These are phyloP conservation scores for Chondrosia reniformis DNA, from an alignment of 37 sponge, comb jelly and placozoan species.

Conservation along the genomic window DNA sequence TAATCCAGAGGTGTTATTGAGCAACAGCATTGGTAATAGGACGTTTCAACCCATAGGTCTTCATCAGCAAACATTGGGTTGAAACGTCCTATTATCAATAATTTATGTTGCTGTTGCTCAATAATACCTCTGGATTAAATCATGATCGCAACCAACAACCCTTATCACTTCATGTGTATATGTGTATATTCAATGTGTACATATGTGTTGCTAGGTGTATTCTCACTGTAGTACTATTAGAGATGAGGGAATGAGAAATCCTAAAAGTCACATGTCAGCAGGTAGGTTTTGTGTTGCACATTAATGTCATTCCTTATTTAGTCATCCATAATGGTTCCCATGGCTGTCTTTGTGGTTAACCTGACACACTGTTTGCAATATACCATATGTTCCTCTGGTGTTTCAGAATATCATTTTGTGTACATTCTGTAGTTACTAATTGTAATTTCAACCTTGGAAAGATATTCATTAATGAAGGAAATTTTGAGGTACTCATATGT, in stretches of 20 bases:
- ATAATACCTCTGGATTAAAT: no score
- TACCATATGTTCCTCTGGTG: not conserved
- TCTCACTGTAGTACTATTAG: conserved; percentile 24
- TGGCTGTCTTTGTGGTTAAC: not conserved
- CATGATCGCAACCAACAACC: no score
- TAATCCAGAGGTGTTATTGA: no score
- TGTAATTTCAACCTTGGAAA: conserved; percentile 33
- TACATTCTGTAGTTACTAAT: conserved; percentile 16
- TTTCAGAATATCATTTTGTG: not conserved
- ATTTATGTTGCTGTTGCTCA: no score
- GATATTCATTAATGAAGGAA: not conserved
- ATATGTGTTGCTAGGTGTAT: conserved; percentile 21
- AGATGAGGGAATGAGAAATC: conserved; percentile 45
- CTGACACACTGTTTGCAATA: no score
- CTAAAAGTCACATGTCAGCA: conserved; percentile 29
- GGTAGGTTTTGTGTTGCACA: not conserved
- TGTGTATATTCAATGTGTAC: not conserved
- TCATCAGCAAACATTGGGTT: no score
- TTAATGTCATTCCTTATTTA: not conserved
- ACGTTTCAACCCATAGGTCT: no score
- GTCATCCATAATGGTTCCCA: not conserved
- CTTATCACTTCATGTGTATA: not conserved
- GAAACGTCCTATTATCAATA: no score
- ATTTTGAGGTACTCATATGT: not conserved
- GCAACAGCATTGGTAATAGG: no score